Base-by-base conservation (phyloP, 2,113 vertebrate species). In the Lathamus discolor region DNA sequence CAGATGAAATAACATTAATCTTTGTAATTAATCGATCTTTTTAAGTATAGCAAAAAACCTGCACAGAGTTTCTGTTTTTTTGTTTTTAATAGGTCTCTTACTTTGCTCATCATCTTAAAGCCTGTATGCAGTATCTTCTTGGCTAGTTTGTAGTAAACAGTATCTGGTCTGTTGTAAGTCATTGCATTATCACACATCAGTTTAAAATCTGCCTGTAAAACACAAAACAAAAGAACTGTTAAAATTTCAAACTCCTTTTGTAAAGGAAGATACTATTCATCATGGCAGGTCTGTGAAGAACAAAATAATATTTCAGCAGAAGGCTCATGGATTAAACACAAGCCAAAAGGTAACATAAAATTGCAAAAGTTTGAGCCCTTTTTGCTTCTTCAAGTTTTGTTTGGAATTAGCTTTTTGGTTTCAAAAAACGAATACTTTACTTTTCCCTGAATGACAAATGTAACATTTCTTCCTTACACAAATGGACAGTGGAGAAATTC, bases 31-130 rank as follows among this genome's bases (percentile, higher is more conserved):
- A 55, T 28, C 59, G 23, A 25, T 80, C n/a, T 11, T 77, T 86
- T 57, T 44, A 82, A 29, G 11, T 19, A 43, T 17, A 35, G 64
- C 6, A 67, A 75, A 87, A 20, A 7, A 1, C 10, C 18, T 35
- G 57, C 15, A 24, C 33, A 39, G 12, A 59, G 57, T 87, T 72
- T 49, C 28, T 83, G 63, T 66, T 77, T 80, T 46, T 46, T 44
- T 43, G n/a, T 93, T 75, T 85, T 75, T 66, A 44, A 83, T 49
- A 87, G 93, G 74, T 75, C 61, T 93, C 97, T 99, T 99, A 99
- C 99, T 98, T 99, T 99, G 98, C 99, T 99, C 99, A 99, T 99
- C 99, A 99, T 99, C 98, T 99, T 99, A 97, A 99, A 99, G 97
- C 99, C 99, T 6, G 99, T 99, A 61, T 99, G 99, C 15, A 99